Base-by-base conservation (phyloP, 2,888 invertebrate species). In the Chalcis sispes region DNA sequence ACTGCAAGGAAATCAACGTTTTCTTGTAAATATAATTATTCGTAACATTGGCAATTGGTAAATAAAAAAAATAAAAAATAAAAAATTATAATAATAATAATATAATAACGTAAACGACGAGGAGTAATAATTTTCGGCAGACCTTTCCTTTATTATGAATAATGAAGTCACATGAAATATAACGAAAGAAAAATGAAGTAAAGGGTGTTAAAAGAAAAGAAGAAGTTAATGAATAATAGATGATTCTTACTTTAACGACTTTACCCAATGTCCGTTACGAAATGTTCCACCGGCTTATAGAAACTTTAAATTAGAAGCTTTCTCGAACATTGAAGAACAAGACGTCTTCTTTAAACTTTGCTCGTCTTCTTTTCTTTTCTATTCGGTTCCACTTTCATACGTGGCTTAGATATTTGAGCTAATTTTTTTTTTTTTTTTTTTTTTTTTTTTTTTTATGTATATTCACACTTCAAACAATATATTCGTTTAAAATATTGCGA, bases 201-300 rank as follows among this genome's bases (percentile, higher is more conserved):
- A n/a, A n/a, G 15, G 18, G n/a, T 5, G 27, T 27, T n/a, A 1
- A 42, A 29, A 13, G 58, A 13, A 32, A 20, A 20, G 42, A 56
- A 42, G 10, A 42, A 50, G 23, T n/a, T 20, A 27, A 52, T n/a
- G 10, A 20, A 54, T 23, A 32, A 40, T 25, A 18, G 42, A 20
- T 36, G 42, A 61, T 32, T 61, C 61, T 52, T 59, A 15, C 27
- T 46, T 36, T 29, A 59, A 50, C 58, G 56, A 64, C 56, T 64
- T 75, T 64, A 58, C 59, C 64, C 65, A 48, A 64, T 48, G 36
- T n/a, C 29, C 42, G 42, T 72, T 72, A 46, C 71, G 62, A 71
- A 40, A 71, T 46, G 62, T 36, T n/a, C 25, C 29, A 32, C 13
- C 25, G 15, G 15, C 13, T 42, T 61, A 48, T 54, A 32, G 62